A percentile compares a stretch with the other conserved stretches of the same genome.
Evolutionary conservation across 2,113 vertebrate species (phyloP).

Genomic region (Elgaria multicarinata): DNA sequence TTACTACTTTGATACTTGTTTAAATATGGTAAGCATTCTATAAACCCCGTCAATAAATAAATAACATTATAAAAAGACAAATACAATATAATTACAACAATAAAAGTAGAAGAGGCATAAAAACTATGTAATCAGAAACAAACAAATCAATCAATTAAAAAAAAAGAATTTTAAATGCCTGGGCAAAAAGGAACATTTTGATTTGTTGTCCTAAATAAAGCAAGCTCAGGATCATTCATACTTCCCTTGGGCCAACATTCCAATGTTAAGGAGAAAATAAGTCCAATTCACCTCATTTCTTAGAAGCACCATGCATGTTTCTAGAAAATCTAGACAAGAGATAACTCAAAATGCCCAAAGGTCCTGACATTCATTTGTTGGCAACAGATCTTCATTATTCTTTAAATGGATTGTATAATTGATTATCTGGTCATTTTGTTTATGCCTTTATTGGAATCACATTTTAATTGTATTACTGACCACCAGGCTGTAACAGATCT

Average conservation of each 20-base stretch:
- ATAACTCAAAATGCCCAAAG: neutral
- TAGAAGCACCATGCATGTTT: neutral
- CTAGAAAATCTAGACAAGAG: neutral
- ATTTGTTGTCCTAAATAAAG: neutral
- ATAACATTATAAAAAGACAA: neutral
- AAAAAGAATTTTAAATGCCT: neutral
- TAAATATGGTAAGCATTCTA: too few species aligned
- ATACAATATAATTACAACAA: neutral
- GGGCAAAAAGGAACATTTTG: neutral
- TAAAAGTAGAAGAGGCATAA: too few species aligned
- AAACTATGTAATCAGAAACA: neutral
- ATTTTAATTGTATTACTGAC: neutral
- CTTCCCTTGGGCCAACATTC: neutral
- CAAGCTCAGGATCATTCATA: neutral
- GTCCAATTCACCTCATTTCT: too few species aligned
- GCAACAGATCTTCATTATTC: neutral
- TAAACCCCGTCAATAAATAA: too few species aligned
- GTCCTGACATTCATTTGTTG: neutral
- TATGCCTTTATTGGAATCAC: neutral
- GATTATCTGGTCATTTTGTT: neutral
- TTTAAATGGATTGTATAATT: neutral
- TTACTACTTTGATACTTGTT: too few species aligned
- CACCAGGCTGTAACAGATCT: neutral
- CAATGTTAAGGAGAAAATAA: neutral
- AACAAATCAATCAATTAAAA: neutral